Evolutionary conservation across 2,888 invertebrate species (phyloP), one percentile per base, ranked within the genome.

Genomic region (Pelosia muscerda): DNA sequence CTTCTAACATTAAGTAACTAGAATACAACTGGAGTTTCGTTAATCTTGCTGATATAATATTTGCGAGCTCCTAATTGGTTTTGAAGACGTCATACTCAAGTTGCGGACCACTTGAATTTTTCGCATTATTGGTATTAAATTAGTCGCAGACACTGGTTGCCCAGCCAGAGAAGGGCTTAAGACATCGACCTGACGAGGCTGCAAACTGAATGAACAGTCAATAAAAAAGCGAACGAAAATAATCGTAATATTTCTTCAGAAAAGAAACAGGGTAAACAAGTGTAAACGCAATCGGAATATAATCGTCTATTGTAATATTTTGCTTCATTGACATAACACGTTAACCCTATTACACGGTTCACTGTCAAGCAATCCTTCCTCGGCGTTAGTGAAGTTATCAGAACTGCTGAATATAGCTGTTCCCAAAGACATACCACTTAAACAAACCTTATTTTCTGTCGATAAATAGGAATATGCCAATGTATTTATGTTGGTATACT

Each of bases 401-500:
- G 62, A 55, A 71, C 38, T 69, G 70, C 68, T 63, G 71, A 72
- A 60, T 77, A 49, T 61, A 69, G 60, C 66, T 74, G 72, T 73
- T 66, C 65, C 63, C 31, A 31, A 69, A 72, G 68, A 73, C 66
- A 72, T 77, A 72, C 70, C 65, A 75, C 71, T 72, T 69, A 72
- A 72, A 67, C 59, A 74, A 76, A 74, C 73, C 73, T 74, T 77
- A 72, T 74, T 78, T 77, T 71, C 68, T 71, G 56, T 67, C 69
- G 63, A 73, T 73, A 83, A 83, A 81, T 76, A 79, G 68, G 76
- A 84, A 79, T 74, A 73, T 60, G 69, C 71, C 72, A 73, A 78
- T 79, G 79, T 84, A 83, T 82, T 81, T 81, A 81, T 75, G 79
- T 77, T 78, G 71, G 71, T 83, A 78, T 76, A 77, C 73, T 76